Percentiles rank a stretch among this genome's conserved stretches.
These are phyloP conservation scores for Xiphophorus couchianus DNA, from an alignment of 2,113 vertebrate genomes.

Conservation along the genomic window DNA sequence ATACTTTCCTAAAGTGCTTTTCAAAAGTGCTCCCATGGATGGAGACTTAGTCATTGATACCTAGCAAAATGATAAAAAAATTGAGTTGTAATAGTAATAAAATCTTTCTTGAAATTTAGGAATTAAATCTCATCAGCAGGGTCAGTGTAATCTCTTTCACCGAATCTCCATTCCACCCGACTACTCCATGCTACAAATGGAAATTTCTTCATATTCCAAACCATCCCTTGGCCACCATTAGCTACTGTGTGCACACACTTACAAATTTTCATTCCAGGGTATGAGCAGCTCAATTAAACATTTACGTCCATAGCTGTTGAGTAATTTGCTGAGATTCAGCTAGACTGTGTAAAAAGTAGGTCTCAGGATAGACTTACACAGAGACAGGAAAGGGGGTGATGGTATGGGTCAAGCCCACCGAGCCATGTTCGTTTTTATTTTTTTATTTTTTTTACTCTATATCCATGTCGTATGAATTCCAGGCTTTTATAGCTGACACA, in stretches of 20 bases:
- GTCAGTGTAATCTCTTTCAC: slow-evolving; percentile 44
- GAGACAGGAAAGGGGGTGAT: slow-evolving; percentile 20
- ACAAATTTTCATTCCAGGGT: slow-evolving; percentile 40
- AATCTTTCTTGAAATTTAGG: slow-evolving; percentile 1
- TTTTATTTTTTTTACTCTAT: slow-evolving; percentile 56
- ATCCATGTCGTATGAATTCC: slow-evolving; percentile 38
- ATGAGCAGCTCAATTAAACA: slow-evolving; percentile 78
- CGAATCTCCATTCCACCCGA: slow-evolving; percentile 49
- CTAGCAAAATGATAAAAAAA: not conserved
- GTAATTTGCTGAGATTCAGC: slow-evolving; percentile 75
- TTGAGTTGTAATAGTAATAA: not conserved
- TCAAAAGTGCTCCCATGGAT: no score
- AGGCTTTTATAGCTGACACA: slow-evolving; percentile 60
- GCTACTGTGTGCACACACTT: slow-evolving; percentile 6
- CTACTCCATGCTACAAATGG: not conserved
- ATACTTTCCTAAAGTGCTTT: no score
- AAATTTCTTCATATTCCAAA: not conserved
- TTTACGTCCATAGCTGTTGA: slow-evolving; percentile 75
- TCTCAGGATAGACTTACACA: slow-evolving; percentile 66
- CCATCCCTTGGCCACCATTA: slow-evolving; percentile 5
- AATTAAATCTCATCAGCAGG: slow-evolving; percentile 32
- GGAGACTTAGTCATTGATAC: no score
- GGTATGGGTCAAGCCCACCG: slow-evolving; percentile 60
- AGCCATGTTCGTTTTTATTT: slow-evolving; percentile 10
- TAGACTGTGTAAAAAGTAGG: slow-evolving; percentile 68